Percentiles rank a stretch among this genome's conserved stretches.
phyloP scores from a whole-genome alignment of 2,888 invertebrate genomes.

The Mesorhabditis spiculigera region DNA sequence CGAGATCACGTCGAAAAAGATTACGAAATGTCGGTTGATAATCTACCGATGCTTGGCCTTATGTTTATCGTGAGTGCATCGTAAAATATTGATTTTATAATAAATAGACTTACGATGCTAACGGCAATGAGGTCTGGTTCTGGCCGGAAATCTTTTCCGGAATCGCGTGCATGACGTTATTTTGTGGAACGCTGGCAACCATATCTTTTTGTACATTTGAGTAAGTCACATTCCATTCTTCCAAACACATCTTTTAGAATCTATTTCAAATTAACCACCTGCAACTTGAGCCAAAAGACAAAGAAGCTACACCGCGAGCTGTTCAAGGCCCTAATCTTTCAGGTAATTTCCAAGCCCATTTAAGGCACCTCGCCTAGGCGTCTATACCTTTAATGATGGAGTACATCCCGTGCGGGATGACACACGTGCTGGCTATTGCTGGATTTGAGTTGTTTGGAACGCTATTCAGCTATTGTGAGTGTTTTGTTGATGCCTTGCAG shows the following conservation, averaged over 20 bases:
- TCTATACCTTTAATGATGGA: background rate
- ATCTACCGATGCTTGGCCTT: background rate
- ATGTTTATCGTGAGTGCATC: background rate
- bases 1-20: background rate
- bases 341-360: background rate
- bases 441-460: background rate
- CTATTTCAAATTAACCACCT: background rate
- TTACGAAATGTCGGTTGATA: constrained; percentile 4
- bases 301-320: background rate
- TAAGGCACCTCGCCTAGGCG: background rate
- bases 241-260: background rate
- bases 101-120: background rate
- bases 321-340: background rate
- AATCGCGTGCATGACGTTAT: background rate
- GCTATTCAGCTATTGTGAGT: background rate
- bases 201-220: background rate
- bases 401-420: background rate
- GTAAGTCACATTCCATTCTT: background rate
- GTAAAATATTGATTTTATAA: too few relatives aligned
- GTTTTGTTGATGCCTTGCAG: too few relatives aligned
- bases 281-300: background rate
- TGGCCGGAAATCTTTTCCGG: constrained; percentile 5
- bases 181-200: background rate
- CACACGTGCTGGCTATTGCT: background rate
- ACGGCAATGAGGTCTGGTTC: background rate